A percentile compares a stretch with the other conserved stretches of the same genome.
phyloP scores from a whole-genome alignment of 1,140 invertebrate genomes.

The Brachystomella parvula region DNA sequence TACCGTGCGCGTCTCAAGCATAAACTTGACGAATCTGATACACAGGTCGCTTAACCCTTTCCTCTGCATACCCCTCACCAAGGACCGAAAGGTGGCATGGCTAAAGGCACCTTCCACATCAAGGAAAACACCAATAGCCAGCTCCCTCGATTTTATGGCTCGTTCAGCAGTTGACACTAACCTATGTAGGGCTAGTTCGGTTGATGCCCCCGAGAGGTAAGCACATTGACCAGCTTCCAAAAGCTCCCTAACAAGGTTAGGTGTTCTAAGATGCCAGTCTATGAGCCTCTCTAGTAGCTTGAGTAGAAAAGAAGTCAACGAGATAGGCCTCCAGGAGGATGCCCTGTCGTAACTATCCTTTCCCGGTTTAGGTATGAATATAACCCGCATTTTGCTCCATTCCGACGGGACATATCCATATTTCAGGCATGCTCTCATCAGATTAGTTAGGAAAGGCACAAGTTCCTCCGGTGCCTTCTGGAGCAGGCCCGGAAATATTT shows the following conservation, averaged over 20 bases:
- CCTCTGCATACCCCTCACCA: background rate
- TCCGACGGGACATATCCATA: slow-evolving; percentile 18
- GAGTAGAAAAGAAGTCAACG: slow-evolving; percentile 27
- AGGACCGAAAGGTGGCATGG: slow-evolving; percentile 6
- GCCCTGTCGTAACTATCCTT: slow-evolving; percentile 16
- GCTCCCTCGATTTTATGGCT: background rate
- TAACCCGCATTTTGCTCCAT: slow-evolving; percentile 16
- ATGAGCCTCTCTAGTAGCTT: slow-evolving; percentile 24
- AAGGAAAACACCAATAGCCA: slow-evolving; percentile 11
- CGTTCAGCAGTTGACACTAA: slow-evolving; percentile 16
- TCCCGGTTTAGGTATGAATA: slow-evolving; percentile 28
- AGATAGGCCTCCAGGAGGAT: slow-evolving; percentile 23
- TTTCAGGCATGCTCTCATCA: slow-evolving; percentile 17
- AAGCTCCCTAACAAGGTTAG: background rate
- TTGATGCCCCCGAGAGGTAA: slow-evolving; percentile 6
- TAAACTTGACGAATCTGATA: background rate
- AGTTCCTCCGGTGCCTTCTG: background rate
- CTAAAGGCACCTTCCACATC: slow-evolving; percentile 28
- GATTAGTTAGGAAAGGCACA: background rate
- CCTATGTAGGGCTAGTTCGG: slow-evolving; percentile 24
- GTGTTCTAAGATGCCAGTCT: slow-evolving; percentile 19
- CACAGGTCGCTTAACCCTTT: background rate
- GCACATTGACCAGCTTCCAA: background rate
- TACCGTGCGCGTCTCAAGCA: background rate
- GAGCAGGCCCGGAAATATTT: slow-evolving; percentile 25